These are phyloP conservation scores for Octonoba sinensis DNA, from an alignment of 2,888 invertebrate species.

Conservation along the genomic window DNA sequence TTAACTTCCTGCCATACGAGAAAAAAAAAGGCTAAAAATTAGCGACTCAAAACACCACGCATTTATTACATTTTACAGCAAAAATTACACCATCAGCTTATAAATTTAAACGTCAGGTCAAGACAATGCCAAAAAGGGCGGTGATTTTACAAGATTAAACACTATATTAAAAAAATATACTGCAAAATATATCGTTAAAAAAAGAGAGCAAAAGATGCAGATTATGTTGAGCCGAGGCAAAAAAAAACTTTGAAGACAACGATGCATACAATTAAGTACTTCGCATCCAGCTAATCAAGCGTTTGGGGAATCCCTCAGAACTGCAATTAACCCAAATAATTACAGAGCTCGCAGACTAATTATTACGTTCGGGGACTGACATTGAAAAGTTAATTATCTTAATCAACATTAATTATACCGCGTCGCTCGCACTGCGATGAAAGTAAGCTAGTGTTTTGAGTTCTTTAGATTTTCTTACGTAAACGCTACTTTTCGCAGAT, in stretches of 20 bases:
- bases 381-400: slow-evolving; percentile 64
- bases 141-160: slow-evolving; percentile 59
- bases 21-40: slow-evolving; percentile 50
- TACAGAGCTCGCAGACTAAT: slow-evolving; percentile 56
- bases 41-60: slow-evolving; percentile 48
- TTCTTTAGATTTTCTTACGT: slow-evolving; percentile 41
- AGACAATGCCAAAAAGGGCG: slow-evolving; percentile 25
- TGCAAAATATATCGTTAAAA: slow-evolving; percentile 15
- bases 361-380: slow-evolving; percentile 55
- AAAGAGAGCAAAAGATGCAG: not conserved
- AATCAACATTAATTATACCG: slow-evolving; percentile 61
- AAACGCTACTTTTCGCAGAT: slow-evolving; percentile 47
- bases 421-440: not conserved
- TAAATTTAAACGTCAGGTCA: slow-evolving; percentile 47
- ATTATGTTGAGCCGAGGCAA: slow-evolving; percentile 5
- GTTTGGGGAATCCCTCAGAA: slow-evolving; percentile 11
- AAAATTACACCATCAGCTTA: slow-evolving; percentile 51
- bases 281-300: slow-evolving; percentile 48
- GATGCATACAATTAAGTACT: slow-evolving; percentile 55
- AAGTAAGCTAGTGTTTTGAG: slow-evolving; percentile 32
- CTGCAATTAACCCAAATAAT: slow-evolving; percentile 60
- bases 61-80: slow-evolving; percentile 55
- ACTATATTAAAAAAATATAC: slow-evolving; percentile 7
- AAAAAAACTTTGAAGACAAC: slow-evolving; percentile 24
- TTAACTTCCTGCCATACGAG: slow-evolving; percentile 25